phyloP scores from a whole-genome alignment of 2,113 vertebrate species.

The Takifugu flavidus region DNA sequence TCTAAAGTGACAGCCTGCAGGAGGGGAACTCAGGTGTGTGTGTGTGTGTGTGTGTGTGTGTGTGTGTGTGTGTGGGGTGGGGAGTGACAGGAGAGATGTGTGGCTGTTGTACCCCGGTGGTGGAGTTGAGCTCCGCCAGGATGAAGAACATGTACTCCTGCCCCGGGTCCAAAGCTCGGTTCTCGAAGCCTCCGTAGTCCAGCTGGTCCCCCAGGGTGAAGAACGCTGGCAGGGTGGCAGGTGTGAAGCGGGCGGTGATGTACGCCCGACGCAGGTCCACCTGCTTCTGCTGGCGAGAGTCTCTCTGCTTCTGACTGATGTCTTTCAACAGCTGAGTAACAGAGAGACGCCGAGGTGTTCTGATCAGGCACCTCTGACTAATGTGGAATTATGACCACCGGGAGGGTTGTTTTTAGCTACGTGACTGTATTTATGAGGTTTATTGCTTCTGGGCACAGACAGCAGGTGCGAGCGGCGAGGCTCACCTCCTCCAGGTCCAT shows the following conservation, averaged over 20 bases:
- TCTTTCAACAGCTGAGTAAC: conserved; percentile 84
- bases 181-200: conserved; percentile 91
- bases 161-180: conserved; percentile 87
- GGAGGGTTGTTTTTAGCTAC: conserved; percentile 3
- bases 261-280: conserved; percentile 88
- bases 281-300: conserved; percentile 86
- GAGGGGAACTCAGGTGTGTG: conserved; percentile 10
- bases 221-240: conserved; percentile 79
- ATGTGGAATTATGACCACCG: conserved; percentile 37
- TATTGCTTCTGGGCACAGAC: conserved; percentile 30
- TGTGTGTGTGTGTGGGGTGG: neutral
- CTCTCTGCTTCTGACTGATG: conserved; percentile 83
- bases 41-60: too few relatives aligned
- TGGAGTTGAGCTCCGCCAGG: conserved; percentile 88
- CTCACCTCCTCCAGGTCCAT: conserved; percentile 97
- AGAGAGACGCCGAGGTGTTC: conserved; percentile 4
- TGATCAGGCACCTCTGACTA: conserved; percentile 26
- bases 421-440: conserved; percentile 19
- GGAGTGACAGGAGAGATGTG: conserved; percentile 14
- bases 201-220: conserved; percentile 93
- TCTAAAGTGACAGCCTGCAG: conserved; percentile 50
- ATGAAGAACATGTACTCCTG: conserved; percentile 94
- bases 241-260: conserved; percentile 88
- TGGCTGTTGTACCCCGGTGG: conserved; percentile 78
- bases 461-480: conserved; percentile 17